Evolutionary conservation across 2,113 vertebrate genomes (phyloP).

Genomic region (Perognathus longimembris): DNA sequence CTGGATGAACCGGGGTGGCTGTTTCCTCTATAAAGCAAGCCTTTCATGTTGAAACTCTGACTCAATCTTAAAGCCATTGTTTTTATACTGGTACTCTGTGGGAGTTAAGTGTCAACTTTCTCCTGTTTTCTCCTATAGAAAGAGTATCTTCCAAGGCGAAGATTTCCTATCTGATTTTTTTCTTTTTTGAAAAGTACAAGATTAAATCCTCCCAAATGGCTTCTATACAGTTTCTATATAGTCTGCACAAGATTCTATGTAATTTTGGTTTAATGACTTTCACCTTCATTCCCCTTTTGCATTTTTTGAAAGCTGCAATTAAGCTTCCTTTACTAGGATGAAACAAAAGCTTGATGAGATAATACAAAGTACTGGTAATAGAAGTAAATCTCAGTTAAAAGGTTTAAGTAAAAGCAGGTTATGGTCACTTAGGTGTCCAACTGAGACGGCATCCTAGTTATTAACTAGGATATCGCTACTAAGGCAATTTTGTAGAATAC

Average conservation of each 20-base stretch:
- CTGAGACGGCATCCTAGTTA: constrained; percentile 51
- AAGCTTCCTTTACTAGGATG: constrained; percentile 60
- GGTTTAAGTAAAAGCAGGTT: constrained; percentile 64
- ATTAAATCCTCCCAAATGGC: neutral
- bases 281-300: constrained; percentile 2
- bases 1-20: constrained; percentile 73
- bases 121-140: constrained; percentile 58
- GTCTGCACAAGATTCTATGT: constrained; percentile 38
- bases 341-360: constrained; percentile 41
- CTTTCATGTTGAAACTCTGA: constrained; percentile 81
- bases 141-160: constrained; percentile 57
- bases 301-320: constrained; percentile 64
- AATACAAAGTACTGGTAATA: constrained; percentile 60
- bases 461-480: constrained; percentile 67
- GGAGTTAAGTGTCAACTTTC: constrained; percentile 75
- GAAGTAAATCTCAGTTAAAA: constrained; percentile 1
- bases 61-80: constrained; percentile 63
- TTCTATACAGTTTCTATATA: constrained; percentile 28
- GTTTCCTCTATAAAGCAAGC: constrained; percentile 79
- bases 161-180: neutral
- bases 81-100: constrained; percentile 57
- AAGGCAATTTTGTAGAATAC: constrained; percentile 56
- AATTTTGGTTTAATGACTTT: constrained; percentile 46
- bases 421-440: constrained; percentile 54
- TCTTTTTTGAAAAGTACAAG: neutral